Base-by-base conservation (phyloP, 2,888 invertebrate genomes). In the Endomychus coccineus region DNA sequence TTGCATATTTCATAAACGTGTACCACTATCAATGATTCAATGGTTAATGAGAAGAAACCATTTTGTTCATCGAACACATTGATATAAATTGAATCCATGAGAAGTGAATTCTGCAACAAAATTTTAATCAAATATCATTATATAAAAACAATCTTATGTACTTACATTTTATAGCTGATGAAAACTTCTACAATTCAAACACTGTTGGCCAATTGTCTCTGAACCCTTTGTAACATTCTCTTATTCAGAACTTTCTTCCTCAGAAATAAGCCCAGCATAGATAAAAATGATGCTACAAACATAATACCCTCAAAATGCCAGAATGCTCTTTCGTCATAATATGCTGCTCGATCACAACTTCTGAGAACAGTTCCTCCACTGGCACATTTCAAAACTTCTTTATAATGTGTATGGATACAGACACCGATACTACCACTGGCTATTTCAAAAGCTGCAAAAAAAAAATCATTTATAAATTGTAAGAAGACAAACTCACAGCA, bases 311-410 rank as follows among this genome's bases (percentile, higher is more conserved):
- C 80, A 57, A 89, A 88, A 50, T 82, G 77, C 82, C 86, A 87
- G 63, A 86, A 94, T 37, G 80, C 76, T 42, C 79, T 74, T 59
- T 89, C 86, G 57, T 91, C 90, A 32, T 88, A 71, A 70, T 84
- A 84, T 2, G 84, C 84, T 10, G 88, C 84, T 58, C 78, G 74
- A 55, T 88, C 87, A 69, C 92, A 92, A 62, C 91, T 88, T 67
- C 85, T 75, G 4, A 83, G 83, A 6, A 83, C 81, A 40, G 77
- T 81, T 70, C 85, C 81, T 12, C 88, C 88, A 64, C 78, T 82
- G 52, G 78, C 75, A 68, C 90, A 90, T 54, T 77, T 78, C 7
- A 90, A 59, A 39, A 83, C 75, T 69, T 90, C 89, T 59, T 88
- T 89, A 58, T 80, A 86, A 58, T 83, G 81, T 2, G 88, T 85